A percentile compares a stretch with the other conserved stretches of the same genome.
Evolutionary conservation across 2,113 vertebrate genomes (phyloP).

Genomic region (Acrocephalus kingi): DNA sequence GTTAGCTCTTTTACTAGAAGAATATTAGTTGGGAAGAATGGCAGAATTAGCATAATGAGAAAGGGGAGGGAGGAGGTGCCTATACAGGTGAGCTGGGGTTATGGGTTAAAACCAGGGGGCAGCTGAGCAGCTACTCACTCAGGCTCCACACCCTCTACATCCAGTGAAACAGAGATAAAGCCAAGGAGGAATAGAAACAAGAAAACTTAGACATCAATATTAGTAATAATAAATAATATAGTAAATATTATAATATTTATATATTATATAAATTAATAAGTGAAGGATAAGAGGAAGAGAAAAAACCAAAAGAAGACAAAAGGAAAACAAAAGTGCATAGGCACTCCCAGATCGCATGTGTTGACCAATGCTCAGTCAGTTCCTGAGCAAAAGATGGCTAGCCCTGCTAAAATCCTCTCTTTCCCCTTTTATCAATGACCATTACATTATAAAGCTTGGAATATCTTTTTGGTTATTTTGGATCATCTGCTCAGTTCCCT

Average conservation of each 20-base stretch:
- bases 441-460: neutral
- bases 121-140: neutral
- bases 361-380: rapidly evolving
- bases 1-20: neutral
- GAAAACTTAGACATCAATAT: neutral
- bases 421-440: neutral
- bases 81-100: neutral
- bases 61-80: rapidly evolving
- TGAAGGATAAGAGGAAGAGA: neutral
- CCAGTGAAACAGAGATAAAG: neutral
- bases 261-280: neutral
- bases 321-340: too few species aligned
- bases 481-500: neutral
- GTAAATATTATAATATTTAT: neutral
- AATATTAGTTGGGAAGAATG: neutral
- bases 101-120: rapidly evolving
- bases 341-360: neutral
- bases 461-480: neutral
- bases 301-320: neutral
- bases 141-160: rapidly evolving
- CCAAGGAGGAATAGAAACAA: neutral
- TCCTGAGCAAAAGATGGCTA: neutral
- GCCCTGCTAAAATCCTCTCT: neutral
- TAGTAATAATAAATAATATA: neutral
- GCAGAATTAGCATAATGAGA: neutral